Conservation (phyloP, 2,888 invertebrate genomes). For the Parnassius mnemosyne region DNA sequence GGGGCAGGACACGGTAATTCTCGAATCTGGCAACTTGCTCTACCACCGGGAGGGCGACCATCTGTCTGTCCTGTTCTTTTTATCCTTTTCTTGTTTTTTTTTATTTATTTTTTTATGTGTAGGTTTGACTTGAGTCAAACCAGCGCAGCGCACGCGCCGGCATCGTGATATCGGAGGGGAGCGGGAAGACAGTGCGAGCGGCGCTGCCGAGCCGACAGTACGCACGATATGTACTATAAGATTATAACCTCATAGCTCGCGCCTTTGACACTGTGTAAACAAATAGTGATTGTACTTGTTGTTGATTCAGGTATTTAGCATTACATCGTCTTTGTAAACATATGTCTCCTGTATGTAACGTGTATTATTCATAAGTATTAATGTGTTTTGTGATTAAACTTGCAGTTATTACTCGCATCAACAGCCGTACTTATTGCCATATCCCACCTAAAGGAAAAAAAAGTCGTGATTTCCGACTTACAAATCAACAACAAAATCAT, state of each 20-base stretch:
- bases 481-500: no score
- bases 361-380: background rate
- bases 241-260: background rate
- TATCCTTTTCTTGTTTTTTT: no score
- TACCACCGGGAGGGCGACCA: no score
- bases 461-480: no score
- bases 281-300: conserved; percentile 2
- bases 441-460: no score
- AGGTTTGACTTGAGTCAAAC: background rate
- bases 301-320: conserved; percentile 1
- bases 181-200: background rate
- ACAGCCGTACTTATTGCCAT: no score
- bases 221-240: background rate
- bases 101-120: no score
- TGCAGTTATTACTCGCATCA: background rate
- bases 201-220: conserved; percentile 1
- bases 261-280: conserved; percentile 1
- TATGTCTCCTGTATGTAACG: background rate
- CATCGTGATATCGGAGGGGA: background rate
- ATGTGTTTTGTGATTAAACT: no score
- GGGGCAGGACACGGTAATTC: no score
- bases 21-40: no score
- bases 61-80: no score
- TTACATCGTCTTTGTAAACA: conserved; percentile 1
- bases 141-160: background rate